Base-by-base conservation (phyloP, 2,888 invertebrate species). In the Dryobota labecula region DNA sequence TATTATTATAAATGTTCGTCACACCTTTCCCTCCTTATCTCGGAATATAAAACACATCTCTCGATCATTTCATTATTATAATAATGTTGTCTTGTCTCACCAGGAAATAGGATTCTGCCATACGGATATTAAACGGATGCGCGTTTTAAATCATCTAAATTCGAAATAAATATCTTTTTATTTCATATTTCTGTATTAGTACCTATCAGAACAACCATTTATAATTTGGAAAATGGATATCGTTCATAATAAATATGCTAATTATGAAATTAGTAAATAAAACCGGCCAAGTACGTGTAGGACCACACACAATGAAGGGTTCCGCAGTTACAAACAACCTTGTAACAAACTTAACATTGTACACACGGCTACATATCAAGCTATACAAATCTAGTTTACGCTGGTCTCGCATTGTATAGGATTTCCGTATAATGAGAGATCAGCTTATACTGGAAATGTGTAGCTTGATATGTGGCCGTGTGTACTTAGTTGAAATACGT, bases 101-200 rank as follows among this genome's bases (percentile, higher is more conserved):
- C 88, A 84, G 90, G 91, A 91, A 90, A 91, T 90, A 81, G 86
- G 84, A 89, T 90, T 85, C 77, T 82, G 69, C 71, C 73, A 79
- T 47, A 70, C 83, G 84, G 82, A 85, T 86, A 84, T 88, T 83
- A 78, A 75, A 77, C 58, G 43, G 78, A n/a, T 58, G 43, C 47
- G 56, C 66, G 61, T 61, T 83, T 77, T 63, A 78, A 76, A 77
- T 60, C 51, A 58, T 27, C 33, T 27, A 72, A 76, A 82, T 81
- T 76, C 58, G 70, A 83, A 78, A 82, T 78, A 77, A 76, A 84
- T 70, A 75, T 71, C 49, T 61, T 56, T n/a, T 41, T 43, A 47
- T 71, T 76, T 61, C 30, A 56, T 62, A n/a, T 67, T 45, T 56
- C 6, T 6, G 18, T n/a, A 27, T 33, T n/a, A 51, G 18, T 30